These are phyloP conservation scores for Julus scandinavius DNA, from an alignment of 2,888 invertebrate genomes.

Conservation along the genomic window DNA sequence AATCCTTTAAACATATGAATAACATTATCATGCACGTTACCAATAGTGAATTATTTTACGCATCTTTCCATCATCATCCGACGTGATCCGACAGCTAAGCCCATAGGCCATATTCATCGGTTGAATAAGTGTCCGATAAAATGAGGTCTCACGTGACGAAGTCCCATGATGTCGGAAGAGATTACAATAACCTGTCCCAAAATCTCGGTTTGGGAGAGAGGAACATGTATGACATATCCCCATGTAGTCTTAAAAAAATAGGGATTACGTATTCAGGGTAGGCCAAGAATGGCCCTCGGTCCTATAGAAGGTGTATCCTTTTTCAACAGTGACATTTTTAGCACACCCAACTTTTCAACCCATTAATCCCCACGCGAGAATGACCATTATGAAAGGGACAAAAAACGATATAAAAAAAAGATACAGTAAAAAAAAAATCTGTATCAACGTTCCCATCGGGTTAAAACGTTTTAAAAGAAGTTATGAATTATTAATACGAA, in stretches of 20 bases:
- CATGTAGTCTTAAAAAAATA: conserved; percentile 11
- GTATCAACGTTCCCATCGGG: conserved; percentile 10
- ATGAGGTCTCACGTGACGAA: not conserved
- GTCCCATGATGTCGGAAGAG: not conserved
- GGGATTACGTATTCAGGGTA: conserved; percentile 13
- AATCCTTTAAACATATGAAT: not conserved
- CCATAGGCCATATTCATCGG: conserved; percentile 7
- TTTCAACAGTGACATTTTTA: not conserved
- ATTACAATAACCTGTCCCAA: not conserved
- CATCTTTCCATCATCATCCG: conserved; percentile 19
- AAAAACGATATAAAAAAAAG: not conserved
- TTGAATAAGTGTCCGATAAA: not conserved
- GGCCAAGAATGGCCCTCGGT: conserved; percentile 32
- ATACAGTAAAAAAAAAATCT: not conserved
- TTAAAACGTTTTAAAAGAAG: not conserved
- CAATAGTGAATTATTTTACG: not conserved
- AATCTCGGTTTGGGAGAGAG: not conserved
- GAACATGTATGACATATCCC: not conserved
- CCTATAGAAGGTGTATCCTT: conserved; percentile 24
- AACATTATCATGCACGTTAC: conserved; percentile 1
- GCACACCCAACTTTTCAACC: conserved; percentile 35
- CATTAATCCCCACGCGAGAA: conserved; percentile 29
- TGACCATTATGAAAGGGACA: not conserved
- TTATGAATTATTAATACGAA: conserved; percentile 30
- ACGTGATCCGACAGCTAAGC: conserved; percentile 17